A percentile compares a stretch with the other conserved stretches of the same genome.
phyloP scores from a whole-genome alignment of 2,113 vertebrate species.

The Rhagologus leucostigma region DNA sequence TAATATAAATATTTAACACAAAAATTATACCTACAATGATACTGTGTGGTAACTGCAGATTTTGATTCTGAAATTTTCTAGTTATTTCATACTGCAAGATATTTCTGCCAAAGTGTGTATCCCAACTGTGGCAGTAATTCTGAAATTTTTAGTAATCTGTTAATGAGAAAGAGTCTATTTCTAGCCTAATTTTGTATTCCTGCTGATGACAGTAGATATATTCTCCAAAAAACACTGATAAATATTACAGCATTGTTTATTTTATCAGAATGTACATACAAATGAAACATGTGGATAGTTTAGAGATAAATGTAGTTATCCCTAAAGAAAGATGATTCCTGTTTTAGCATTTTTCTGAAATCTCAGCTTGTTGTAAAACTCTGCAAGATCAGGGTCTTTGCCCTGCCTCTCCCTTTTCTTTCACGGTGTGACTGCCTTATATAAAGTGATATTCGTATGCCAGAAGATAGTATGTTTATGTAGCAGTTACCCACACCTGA shows the following conservation, averaged over 20 bases:
- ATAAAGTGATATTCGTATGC: conserved; percentile 40
- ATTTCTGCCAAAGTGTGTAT: not conserved
- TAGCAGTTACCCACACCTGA: conserved; percentile 44
- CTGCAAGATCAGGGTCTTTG: not conserved
- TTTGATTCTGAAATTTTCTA: not conserved
- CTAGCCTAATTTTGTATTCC: not conserved
- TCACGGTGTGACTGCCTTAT: conserved; percentile 11
- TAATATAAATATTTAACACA: not conserved
- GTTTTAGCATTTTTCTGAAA: not conserved
- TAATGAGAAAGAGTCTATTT: not conserved
- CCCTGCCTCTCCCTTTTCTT: not conserved
- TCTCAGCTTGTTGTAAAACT: not conserved
- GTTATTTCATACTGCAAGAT: not conserved
- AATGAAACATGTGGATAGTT: not conserved
- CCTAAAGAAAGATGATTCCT: not conserved
- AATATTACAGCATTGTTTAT: not conserved
- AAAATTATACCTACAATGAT: not conserved
- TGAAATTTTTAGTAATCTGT: not conserved
- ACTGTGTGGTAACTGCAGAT: not conserved
- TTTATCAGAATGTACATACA: not conserved
- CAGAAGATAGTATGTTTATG: conserved; percentile 20
- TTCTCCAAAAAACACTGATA: not conserved
- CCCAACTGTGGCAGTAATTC: not conserved
- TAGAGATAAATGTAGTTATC: not conserved
- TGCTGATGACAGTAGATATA: not conserved